These are phyloP conservation scores for Lepidurus apus DNA, from an alignment of 1,140 invertebrate genomes.

Conservation along the genomic window DNA sequence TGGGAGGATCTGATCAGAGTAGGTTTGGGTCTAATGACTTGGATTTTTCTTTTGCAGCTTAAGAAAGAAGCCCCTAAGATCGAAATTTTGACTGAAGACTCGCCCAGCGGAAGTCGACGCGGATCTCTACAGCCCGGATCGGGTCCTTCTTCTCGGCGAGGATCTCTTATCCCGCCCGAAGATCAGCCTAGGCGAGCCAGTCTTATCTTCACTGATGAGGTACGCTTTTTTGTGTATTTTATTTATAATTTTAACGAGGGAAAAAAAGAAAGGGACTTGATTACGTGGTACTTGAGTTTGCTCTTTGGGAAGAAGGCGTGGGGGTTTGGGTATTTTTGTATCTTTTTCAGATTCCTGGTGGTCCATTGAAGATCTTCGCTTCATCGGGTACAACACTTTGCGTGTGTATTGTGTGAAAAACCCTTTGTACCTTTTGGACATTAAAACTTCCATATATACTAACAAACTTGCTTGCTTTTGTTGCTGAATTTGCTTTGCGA, in stretches of 20 bases:
- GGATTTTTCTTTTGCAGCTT: background rate
- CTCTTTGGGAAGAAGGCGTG: background rate
- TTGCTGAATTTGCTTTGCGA: constrained; percentile 26
- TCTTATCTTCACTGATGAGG: constrained; percentile 88
- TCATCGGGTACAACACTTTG: background rate
- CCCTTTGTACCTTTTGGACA: constrained; percentile 17
- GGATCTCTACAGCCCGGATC: constrained; percentile 35
- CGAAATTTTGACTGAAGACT: constrained; percentile 31
- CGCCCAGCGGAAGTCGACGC: constrained; percentile 33
- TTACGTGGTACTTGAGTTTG: background rate
- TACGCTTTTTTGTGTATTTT: constrained; percentile 48
- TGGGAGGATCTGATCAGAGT: background rate
- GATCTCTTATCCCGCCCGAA: constrained; percentile 73
- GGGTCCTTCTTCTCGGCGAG: constrained; percentile 63
- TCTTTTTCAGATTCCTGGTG: background rate
- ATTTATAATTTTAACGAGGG: constrained; percentile 25
- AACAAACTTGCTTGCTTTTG: constrained; percentile 26
- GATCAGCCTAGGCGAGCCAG: constrained; percentile 76
- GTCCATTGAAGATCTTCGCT: background rate
- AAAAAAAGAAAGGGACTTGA: background rate
- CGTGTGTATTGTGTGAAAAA: background rate
- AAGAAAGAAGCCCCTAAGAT: constrained; percentile 36
- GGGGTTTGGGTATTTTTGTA: background rate
- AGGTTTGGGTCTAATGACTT: background rate
- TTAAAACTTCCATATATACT: constrained; percentile 24